Evolutionary conservation across 2,888 invertebrate species (phyloP).

Genomic region (Augiades crinisus): DNA sequence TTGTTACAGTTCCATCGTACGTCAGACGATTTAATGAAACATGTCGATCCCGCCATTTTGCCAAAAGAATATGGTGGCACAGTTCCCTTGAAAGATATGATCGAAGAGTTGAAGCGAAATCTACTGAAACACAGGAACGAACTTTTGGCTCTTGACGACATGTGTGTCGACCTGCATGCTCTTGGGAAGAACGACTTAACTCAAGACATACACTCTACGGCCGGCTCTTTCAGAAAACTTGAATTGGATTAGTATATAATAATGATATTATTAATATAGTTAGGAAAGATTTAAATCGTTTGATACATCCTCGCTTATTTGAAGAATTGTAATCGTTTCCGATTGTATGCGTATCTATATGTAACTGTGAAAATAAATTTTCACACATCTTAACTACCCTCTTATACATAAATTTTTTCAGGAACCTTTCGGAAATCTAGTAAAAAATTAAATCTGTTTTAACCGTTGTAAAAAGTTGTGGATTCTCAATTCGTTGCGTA

Average conservation of each 20-base stretch:
- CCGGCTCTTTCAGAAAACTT: constrained; percentile 91
- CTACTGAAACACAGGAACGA: constrained; percentile 84
- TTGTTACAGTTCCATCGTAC: constrained; percentile 86
- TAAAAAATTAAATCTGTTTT: too few species aligned
- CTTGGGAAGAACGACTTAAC: constrained; percentile 82
- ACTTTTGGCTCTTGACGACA: constrained; percentile 87
- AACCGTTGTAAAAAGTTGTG: too few species aligned
- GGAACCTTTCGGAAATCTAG: too few species aligned
- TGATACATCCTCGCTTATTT: background rate
- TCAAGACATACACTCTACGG: constrained; percentile 87
- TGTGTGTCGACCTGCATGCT: constrained; percentile 86
- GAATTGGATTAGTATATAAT: constrained; percentile 88
- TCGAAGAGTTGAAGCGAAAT: constrained; percentile 86
- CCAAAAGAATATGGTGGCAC: constrained; percentile 95
- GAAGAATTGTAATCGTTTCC: too few species aligned
- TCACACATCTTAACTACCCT: too few species aligned
- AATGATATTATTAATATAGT: background rate
- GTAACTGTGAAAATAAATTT: too few species aligned
- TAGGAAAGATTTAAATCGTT: background rate
- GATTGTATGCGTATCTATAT: too few species aligned
- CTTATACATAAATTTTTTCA: too few species aligned
- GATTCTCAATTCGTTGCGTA: too few species aligned
- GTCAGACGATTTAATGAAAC: constrained; percentile 85
- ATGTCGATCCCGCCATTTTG: constrained; percentile 87
- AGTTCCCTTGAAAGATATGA: constrained; percentile 90